Conservation (phyloP, 2,797 vertebrate genomes). For the Cirrhinus mrigala region DNA sequence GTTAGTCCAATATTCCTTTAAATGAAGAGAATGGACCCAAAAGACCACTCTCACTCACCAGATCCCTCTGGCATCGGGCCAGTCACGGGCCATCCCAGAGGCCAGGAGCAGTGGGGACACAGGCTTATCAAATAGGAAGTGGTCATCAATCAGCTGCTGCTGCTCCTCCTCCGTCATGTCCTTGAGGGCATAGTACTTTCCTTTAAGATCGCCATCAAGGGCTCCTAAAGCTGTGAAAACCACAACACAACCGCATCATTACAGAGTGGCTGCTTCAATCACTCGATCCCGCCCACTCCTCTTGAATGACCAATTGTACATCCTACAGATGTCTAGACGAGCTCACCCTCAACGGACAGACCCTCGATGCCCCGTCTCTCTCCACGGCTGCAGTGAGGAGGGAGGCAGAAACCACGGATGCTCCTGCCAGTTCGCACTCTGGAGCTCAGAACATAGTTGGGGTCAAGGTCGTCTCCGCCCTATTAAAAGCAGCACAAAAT, state of each 20-base stretch:
- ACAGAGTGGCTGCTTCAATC: neutral
- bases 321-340: neutral
- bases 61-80: slow-evolving; percentile 89
- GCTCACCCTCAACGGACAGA: slow-evolving; percentile 89
- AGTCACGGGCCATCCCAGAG: slow-evolving; percentile 89
- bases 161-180: slow-evolving; percentile 90
- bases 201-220: slow-evolving; percentile 87
- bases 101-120: slow-evolving; percentile 88
- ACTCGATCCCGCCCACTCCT: neutral
- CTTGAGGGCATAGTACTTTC: slow-evolving; percentile 86
- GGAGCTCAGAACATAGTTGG: slow-evolving; percentile 94
- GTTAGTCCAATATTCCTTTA: neutral
- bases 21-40: neutral
- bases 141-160: slow-evolving; percentile 90
- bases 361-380: slow-evolving; percentile 91
- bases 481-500: slow-evolving; percentile 58
- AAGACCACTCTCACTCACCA: slow-evolving; percentile 74
- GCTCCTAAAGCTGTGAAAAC: slow-evolving; percentile 77
- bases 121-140: slow-evolving; percentile 91
- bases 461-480: slow-evolving; percentile 97
- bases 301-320: neutral
- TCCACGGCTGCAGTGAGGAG: slow-evolving; percentile 94
- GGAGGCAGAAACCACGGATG: slow-evolving; percentile 92
- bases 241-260: neutral
- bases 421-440: slow-evolving; percentile 94